Evolutionary conservation across 2,113 vertebrate species (phyloP).

Genomic region (Sphyrna mokarran): DNA sequence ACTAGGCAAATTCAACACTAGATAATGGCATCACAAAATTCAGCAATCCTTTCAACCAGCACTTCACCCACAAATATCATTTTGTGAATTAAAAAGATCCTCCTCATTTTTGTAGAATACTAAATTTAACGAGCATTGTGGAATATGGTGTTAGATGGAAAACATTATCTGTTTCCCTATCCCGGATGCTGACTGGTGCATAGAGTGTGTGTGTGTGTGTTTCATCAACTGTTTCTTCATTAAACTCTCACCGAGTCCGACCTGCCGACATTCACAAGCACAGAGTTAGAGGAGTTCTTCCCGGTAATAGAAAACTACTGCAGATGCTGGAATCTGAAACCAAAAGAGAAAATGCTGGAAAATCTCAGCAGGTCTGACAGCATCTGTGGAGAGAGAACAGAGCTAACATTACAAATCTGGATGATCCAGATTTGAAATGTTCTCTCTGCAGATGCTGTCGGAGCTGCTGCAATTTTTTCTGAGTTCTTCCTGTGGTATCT

Average conservation of each 20-base stretch:
- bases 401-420: no score
- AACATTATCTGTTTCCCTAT: no score
- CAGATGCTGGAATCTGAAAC: no score
- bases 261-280: background rate
- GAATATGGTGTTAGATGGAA: background rate
- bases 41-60: background rate
- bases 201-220: background rate
- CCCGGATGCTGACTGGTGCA: background rate
- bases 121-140: background rate
- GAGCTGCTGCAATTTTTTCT: no score
- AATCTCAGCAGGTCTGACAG: no score
- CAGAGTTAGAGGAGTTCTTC: background rate
- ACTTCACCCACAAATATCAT: background rate
- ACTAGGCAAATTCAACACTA: background rate
- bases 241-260: background rate
- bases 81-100: background rate
- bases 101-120: background rate
- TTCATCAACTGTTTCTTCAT: background rate
- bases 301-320: background rate
- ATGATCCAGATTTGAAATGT: no score
- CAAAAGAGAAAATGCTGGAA: no score
- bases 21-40: background rate
- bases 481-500: no score
- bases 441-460: no score
- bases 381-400: no score